Conservation (phyloP, 2,113 vertebrate genomes). For the Desmodus rotundus region DNA sequence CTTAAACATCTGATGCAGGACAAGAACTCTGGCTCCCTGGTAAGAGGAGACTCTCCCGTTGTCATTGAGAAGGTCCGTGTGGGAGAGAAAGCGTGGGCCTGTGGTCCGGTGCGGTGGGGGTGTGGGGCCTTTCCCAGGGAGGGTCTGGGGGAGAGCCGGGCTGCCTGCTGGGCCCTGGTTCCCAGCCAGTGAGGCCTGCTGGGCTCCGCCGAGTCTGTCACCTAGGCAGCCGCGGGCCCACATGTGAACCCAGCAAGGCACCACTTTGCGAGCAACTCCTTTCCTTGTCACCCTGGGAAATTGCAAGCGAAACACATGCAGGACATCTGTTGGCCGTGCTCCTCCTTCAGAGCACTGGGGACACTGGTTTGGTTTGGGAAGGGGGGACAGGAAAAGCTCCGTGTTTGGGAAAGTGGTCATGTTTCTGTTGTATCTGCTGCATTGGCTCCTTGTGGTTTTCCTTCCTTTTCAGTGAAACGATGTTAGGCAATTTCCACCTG, state of each 20-base stretch:
- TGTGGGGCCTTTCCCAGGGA: background rate
- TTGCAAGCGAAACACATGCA: background rate
- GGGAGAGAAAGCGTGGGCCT: background rate
- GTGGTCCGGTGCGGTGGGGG: background rate
- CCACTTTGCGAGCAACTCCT: background rate
- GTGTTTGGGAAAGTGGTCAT: background rate
- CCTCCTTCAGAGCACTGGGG: background rate
- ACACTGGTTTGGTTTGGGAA: constrained; percentile 3
- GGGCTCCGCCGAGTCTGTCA: background rate
- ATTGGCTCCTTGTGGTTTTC: background rate
- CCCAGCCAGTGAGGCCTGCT: background rate
- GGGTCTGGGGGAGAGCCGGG: background rate
- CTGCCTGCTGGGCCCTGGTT: background rate
- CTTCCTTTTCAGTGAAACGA: background rate
- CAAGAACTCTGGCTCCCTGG: background rate
- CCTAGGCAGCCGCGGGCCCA: background rate
- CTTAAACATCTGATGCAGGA: background rate
- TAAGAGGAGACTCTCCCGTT: background rate
- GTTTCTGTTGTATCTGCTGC: background rate
- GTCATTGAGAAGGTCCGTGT: background rate
- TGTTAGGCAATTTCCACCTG: background rate
- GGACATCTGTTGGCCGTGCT: background rate
- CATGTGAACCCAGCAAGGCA: background rate
- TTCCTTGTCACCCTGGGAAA: background rate
- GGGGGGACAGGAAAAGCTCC: background rate